Base-by-base conservation (phyloP, 1,140 invertebrate genomes). In the Apis dorsata region DNA sequence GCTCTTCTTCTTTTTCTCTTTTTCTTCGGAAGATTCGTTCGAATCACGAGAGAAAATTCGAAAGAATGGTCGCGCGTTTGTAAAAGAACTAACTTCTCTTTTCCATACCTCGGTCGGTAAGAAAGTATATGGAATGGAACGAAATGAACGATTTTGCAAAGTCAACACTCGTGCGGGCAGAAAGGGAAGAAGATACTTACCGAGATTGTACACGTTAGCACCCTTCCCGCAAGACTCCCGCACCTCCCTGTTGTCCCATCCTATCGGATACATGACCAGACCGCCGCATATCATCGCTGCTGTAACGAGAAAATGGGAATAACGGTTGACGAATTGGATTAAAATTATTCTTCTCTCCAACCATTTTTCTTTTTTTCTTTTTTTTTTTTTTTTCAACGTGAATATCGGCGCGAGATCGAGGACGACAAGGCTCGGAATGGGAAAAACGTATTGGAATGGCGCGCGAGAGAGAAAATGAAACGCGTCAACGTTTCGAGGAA, bases 201-300 rank as follows among this genome's bases (percentile, higher is more conserved):
- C 96, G 88, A 96, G 93, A 90, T 95, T 93, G 91, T 96, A 97
- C 62, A 95, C 94, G 81, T 95, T 94, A 66, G 96, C 95, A 53
- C 91, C 89, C 82, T 94, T 94, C 19, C 96, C 96, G 87, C 96
- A 97, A 17, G 95, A 96, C 87, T 96, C 95, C 81, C 94, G 93
- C 21, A 96, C 95, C 92, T 97, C 96, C 62, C 94, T 92, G 90
- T 95, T 96, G 89, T 96, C 95, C 96, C 96, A 96, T 76, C 96
- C 96, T 77, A 96, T 93, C 2, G 96, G 96, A 90, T 96, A 96
- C 86, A 96, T 92, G 63, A 95, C 95, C 63, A 95, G 93, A 12
- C 96, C 96, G 28, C 94, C 94, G 75, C 95, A 94, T 85, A 96
- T 95, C 89, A 96, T 93, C 81, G 96, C 86, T 65, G 95, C 96